Percentiles rank a stretch among this genome's conserved stretches.
Conservation (phyloP, 2,888 invertebrate species). For the Plusia festucae region DNA sequence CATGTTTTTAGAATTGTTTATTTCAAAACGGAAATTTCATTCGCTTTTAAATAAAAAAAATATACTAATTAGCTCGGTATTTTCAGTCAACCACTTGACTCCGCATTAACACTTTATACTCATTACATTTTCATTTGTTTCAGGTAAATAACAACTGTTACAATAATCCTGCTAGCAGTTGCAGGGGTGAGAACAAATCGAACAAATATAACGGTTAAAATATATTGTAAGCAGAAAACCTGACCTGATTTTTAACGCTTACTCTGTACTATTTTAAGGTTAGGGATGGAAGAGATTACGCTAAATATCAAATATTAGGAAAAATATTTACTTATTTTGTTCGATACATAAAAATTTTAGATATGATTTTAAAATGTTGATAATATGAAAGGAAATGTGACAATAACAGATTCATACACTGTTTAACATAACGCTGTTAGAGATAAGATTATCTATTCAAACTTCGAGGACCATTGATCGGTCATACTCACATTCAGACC, state of each 20-base stretch:
- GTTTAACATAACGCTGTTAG: not conserved
- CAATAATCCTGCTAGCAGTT: not conserved
- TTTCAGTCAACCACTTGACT: not conserved
- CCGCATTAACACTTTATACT: conserved; percentile 9
- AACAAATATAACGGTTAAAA: not conserved
- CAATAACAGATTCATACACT: too few relatives aligned
- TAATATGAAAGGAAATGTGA: not conserved
- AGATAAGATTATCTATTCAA: conserved; percentile 1
- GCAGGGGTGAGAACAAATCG: not conserved
- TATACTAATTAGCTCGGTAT: too few relatives aligned
- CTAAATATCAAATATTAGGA: too few relatives aligned
- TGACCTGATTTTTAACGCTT: too few relatives aligned
- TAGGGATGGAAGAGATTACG: too few relatives aligned
- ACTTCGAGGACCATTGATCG: not conserved
- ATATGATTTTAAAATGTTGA: too few relatives aligned
- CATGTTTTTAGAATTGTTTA: not conserved
- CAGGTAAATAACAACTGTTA: conserved; percentile 42
- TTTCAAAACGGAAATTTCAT: not conserved
- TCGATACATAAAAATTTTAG: too few relatives aligned
- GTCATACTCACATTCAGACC: not conserved
- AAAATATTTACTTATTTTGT: too few relatives aligned
- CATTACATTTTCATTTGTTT: conserved; percentile 33
- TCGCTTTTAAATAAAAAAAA: too few relatives aligned
- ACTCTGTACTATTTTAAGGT: too few relatives aligned
- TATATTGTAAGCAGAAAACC: too few relatives aligned